These are phyloP conservation scores for Eupithecia inturbata DNA, from an alignment of 2,888 invertebrate species.

Conservation along the genomic window DNA sequence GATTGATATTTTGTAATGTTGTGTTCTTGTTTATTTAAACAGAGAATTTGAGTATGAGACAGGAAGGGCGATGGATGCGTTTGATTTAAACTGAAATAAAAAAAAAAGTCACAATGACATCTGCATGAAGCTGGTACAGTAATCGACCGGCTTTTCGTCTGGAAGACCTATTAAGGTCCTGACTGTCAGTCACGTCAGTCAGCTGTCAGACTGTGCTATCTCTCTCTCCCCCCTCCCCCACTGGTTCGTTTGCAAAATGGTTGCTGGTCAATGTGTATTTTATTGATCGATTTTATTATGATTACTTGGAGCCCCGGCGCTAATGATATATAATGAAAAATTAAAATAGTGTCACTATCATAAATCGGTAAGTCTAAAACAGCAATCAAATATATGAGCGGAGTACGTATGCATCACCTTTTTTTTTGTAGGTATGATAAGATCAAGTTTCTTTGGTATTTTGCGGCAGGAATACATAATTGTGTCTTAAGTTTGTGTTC, in stretches of 20 bases:
- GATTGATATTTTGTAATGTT: no score
- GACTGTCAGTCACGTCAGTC: background rate
- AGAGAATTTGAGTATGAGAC: no score
- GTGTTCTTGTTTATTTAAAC: no score
- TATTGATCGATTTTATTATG: slow-evolving; percentile 26
- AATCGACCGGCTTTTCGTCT: no score
- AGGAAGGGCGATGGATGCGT: no score
- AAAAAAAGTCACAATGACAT: no score
- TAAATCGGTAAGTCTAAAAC: slow-evolving; percentile 23
- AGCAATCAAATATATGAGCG: background rate
- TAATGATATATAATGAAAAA: background rate
- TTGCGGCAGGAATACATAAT: slow-evolving; percentile 10
- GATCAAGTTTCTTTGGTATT: background rate
- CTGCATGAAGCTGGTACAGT: no score
- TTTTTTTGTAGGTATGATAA: background rate
- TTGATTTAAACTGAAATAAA: no score
- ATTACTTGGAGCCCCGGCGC: background rate
- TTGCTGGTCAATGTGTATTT: slow-evolving; percentile 2
- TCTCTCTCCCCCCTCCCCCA: background rate
- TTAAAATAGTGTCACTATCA: slow-evolving; percentile 20
- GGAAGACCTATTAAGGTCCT: no score
- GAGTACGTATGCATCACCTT: background rate
- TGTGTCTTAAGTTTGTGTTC: background rate
- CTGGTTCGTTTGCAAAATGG: slow-evolving; percentile 6
- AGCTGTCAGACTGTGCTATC: background rate